phyloP scores from a whole-genome alignment of 2,113 vertebrate genomes.

The Sinocyclocheilus anophthalmus region DNA sequence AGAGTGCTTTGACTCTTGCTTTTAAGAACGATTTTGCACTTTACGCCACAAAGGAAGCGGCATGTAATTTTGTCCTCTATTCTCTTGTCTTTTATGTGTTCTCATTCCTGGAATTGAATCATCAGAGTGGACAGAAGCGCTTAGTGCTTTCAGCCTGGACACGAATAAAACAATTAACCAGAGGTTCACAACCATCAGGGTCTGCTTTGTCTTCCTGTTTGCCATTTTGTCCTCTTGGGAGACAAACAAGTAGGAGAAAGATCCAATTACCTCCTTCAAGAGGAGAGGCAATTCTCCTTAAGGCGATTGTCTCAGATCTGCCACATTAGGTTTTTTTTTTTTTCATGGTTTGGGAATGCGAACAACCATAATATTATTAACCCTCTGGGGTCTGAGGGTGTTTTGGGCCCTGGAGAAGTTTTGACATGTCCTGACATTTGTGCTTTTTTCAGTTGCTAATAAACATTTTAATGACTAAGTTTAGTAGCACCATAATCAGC shows the following conservation, averaged over 20 bases:
- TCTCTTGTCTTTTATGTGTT: conserved; percentile 1
- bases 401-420: no score
- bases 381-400: no score
- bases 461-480: no score
- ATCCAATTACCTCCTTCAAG: conserved; percentile 72
- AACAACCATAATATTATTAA: conserved; percentile 44
- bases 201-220: conserved; percentile 54
- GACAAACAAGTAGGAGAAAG: conserved; percentile 66
- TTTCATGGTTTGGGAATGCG: conserved; percentile 43
- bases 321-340: conserved; percentile 59
- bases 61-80: conserved; percentile 19
- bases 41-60: background rate
- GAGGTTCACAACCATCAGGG: conserved; percentile 52
- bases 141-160: conserved; percentile 45
- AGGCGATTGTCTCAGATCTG: conserved; percentile 68
- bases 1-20: background rate
- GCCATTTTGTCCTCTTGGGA: conserved; percentile 56
- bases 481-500: no score
- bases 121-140: conserved; percentile 26
- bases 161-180: conserved; percentile 48
- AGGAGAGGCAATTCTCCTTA: conserved; percentile 67
- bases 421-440: no score
- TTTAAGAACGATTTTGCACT: background rate
- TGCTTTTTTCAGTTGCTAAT: no score
- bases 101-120: conserved; percentile 36